Conservation (phyloP, 2,888 invertebrate genomes). For the Eudasyphora cyanicolor region DNA sequence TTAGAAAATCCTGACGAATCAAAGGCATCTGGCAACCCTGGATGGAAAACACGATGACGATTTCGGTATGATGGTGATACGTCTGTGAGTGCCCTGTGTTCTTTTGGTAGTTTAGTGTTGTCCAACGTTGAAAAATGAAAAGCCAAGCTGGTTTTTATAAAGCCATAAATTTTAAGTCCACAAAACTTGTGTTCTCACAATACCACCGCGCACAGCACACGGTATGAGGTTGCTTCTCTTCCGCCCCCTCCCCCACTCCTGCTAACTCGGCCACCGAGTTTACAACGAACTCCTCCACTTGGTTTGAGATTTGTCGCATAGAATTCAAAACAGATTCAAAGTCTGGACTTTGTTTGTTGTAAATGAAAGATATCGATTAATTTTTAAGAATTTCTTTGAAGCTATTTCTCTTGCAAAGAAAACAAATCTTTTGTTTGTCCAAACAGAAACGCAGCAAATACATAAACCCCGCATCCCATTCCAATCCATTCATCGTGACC, state of each 20-base stretch:
- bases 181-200: conserved; percentile 65
- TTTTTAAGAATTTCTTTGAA: conserved; percentile 26
- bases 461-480: neutral
- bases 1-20: too few species aligned
- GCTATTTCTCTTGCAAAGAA: neutral
- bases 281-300: neutral
- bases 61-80: neutral
- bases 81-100: neutral
- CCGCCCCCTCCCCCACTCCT: neutral
- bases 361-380: conserved; percentile 19
- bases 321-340: conserved; percentile 17
- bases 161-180: conserved; percentile 70
- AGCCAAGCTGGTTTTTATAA: conserved; percentile 71
- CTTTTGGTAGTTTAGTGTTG: conserved; percentile 9
- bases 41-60: too few species aligned
- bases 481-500: neutral
- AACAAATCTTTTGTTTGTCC: conserved; percentile 2
- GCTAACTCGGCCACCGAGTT: neutral
- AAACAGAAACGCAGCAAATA: neutral
- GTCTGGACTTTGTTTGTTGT: neutral
- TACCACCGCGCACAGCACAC: conserved; percentile 22
- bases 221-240: neutral
- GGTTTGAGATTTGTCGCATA: conserved; percentile 55
- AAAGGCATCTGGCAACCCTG: too few species aligned
- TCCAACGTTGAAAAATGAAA: conserved; percentile 41